These are phyloP conservation scores for Zenarchopterus dispar DNA, from an alignment of 2,797 vertebrate genomes.

Conservation along the genomic window DNA sequence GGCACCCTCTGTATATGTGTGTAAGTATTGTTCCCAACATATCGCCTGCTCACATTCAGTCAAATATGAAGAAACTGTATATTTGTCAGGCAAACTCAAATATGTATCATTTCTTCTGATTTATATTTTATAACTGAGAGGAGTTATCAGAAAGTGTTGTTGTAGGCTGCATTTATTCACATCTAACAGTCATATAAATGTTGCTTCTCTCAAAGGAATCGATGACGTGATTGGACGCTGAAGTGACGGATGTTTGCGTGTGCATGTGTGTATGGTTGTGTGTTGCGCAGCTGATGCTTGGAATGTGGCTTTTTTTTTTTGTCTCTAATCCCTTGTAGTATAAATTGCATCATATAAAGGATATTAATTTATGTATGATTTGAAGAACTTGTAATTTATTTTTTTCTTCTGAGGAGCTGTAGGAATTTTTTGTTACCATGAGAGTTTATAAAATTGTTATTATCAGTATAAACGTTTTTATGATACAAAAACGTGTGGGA, in stretches of 20 bases:
- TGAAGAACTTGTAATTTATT: slow-evolving; percentile 85
- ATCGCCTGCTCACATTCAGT: slow-evolving; percentile 30
- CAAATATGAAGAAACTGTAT: slow-evolving; percentile 61
- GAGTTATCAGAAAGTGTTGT: slow-evolving; percentile 49
- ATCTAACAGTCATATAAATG: slow-evolving; percentile 62
- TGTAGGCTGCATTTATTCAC: slow-evolving; percentile 65
- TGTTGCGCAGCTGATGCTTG: slow-evolving; percentile 35
- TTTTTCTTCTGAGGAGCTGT: slow-evolving; percentile 71
- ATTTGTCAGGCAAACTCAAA: slow-evolving; percentile 80
- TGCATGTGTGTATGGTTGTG: slow-evolving; percentile 24
- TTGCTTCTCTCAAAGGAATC: slow-evolving; percentile 43
- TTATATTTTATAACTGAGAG: slow-evolving; percentile 61
- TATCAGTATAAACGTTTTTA: slow-evolving; percentile 51
- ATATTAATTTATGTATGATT: slow-evolving; percentile 85
- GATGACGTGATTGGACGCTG: slow-evolving; percentile 14
- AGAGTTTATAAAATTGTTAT: slow-evolving; percentile 76
- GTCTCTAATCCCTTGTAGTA: slow-evolving; percentile 67
- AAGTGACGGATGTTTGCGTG: slow-evolving; percentile 25
- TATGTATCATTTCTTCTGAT: slow-evolving; percentile 71
- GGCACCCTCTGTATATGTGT: slow-evolving; percentile 55
- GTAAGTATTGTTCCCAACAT: slow-evolving; percentile 33
- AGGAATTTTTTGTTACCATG: slow-evolving; percentile 69
- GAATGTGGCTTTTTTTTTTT: slow-evolving; percentile 56
- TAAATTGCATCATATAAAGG: slow-evolving; percentile 68
- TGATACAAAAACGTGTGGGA: slow-evolving; percentile 61